Evolutionary conservation across 2,888 invertebrate species (phyloP).

Genomic region (Caenorhabditis drosophilae): DNA sequence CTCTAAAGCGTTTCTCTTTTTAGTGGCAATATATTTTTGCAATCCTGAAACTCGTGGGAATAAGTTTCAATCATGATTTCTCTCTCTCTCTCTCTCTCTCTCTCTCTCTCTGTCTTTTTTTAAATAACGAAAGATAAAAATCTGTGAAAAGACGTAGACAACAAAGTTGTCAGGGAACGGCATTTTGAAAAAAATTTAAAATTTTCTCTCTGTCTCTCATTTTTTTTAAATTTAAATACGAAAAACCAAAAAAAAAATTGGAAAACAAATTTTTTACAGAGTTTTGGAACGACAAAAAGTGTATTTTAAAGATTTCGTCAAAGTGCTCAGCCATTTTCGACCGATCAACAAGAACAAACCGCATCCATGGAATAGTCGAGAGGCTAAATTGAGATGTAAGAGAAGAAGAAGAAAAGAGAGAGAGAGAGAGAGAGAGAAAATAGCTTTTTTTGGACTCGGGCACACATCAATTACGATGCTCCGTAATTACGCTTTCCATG

Average conservation of each 20-base stretch:
- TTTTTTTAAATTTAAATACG: neutral
- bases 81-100: neutral
- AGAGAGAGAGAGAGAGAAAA: no score
- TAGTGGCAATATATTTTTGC: no score
- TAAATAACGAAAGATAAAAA: neutral
- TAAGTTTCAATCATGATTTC: no score
- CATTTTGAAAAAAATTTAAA: neutral
- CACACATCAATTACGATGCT: no score
- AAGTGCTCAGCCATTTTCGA: slow-evolving; percentile 83
- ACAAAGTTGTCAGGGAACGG: neutral
- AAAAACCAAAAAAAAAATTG: neutral
- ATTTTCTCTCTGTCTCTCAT: neutral
- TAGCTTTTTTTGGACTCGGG: no score
- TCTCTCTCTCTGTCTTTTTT: neutral
- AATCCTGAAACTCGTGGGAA: no score
- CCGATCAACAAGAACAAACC: slow-evolving; percentile 90
- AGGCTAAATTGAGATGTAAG: slow-evolving; percentile 92
- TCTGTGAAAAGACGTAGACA: neutral
- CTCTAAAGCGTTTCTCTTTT: no score
- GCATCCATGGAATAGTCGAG: slow-evolving; percentile 88
- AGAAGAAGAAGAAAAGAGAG: neutral
- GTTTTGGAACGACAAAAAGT: slow-evolving; percentile 55
- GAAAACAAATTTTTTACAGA: slow-evolving; percentile 31
- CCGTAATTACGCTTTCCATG: no score
- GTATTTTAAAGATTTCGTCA: slow-evolving; percentile 67